phyloP scores from a whole-genome alignment of 2,888 invertebrate species.

The Serrognathus titanus region DNA sequence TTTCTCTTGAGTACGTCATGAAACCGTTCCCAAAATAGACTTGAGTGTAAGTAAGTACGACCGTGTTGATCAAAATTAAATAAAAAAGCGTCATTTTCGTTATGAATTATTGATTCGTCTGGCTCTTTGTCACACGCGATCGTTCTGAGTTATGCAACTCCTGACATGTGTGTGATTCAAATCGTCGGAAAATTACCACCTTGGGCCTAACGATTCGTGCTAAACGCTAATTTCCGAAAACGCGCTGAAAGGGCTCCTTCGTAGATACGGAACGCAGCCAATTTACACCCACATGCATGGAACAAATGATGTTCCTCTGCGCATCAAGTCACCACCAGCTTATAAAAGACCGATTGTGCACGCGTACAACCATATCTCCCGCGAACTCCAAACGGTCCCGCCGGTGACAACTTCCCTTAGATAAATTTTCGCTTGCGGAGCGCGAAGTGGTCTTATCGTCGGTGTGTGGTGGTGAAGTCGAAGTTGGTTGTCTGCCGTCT shows the following conservation, averaged over 20 bases:
- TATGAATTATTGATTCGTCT: neutral
- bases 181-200: too few species aligned
- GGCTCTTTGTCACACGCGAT: neutral
- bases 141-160: neutral
- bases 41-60: too few species aligned
- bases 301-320: conserved; percentile 18
- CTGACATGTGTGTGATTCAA: too few species aligned
- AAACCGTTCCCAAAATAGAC: too few species aligned
- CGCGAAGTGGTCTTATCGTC: neutral
- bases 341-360: conserved; percentile 15
- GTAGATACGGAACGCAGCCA: neutral
- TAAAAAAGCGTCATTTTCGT: too few species aligned
- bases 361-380: conserved; percentile 13
- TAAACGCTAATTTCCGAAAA: neutral
- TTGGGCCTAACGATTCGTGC: too few species aligned
- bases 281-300: conserved; percentile 4
- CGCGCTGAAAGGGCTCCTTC: neutral
- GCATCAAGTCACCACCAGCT: conserved; percentile 17
- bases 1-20: too few species aligned
- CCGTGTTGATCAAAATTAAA: too few species aligned
- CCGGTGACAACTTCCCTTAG: neutral
- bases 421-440: conserved; percentile 2
- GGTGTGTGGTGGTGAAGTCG: neutral
- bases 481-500: neutral
- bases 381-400: conserved; percentile 9